phyloP scores from a whole-genome alignment of 2,113 vertebrate species.

The Chaetorhynchus papuensis region DNA sequence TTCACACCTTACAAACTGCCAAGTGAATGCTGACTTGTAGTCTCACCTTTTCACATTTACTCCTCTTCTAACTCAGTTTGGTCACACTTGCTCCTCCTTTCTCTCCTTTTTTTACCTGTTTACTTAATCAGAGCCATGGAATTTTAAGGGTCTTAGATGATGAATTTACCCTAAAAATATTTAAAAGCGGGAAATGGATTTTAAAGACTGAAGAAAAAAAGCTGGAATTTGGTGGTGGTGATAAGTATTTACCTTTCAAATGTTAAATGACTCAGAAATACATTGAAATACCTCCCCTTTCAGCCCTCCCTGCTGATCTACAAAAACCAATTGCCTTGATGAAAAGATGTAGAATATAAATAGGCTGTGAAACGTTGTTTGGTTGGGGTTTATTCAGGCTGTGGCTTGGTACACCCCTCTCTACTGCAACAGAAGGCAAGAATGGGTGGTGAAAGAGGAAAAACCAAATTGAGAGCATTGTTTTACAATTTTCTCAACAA shows the following conservation, averaged over 20 bases:
- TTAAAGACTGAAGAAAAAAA: background rate
- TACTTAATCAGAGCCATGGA: background rate
- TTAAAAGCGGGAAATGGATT: background rate
- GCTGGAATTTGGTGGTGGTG: background rate
- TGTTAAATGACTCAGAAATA: background rate
- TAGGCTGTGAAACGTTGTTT: background rate
- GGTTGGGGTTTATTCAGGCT: background rate
- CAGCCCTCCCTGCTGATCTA: background rate
- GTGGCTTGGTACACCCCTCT: constrained; percentile 61
- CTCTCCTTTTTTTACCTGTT: background rate
- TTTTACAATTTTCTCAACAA: background rate
- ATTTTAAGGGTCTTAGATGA: background rate
- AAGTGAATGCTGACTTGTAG: background rate
- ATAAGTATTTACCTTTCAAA: background rate
- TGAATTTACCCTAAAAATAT: background rate
- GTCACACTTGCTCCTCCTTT: background rate
- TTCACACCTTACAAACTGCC: background rate
- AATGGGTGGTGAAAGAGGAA: background rate
- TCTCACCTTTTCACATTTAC: background rate
- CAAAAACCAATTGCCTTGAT: background rate
- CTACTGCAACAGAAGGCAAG: constrained; percentile 23
- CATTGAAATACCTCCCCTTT: background rate
- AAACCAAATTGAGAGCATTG: background rate
- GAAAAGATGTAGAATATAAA: background rate
- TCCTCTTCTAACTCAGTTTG: background rate